These are phyloP conservation scores for Falcaria lacertinaria DNA, from an alignment of 2,888 invertebrate species.

Conservation along the genomic window DNA sequence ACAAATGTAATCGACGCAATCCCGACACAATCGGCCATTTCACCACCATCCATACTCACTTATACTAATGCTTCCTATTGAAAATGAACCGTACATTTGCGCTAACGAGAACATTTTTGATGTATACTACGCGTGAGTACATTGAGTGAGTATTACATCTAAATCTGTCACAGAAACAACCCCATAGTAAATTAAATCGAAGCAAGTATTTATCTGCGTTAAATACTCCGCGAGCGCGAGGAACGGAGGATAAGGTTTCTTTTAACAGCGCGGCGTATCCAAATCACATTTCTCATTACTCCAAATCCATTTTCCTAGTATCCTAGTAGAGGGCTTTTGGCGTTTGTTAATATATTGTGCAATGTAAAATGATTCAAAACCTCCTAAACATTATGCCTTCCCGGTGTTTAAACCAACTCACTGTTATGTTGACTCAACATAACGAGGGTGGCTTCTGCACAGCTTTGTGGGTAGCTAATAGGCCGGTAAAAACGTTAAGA, in stretches of 20 bases:
- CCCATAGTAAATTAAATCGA: background rate
- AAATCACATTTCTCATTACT: background rate
- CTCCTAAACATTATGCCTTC: background rate
- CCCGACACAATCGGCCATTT: slow-evolving; percentile 50
- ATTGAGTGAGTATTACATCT: too few species aligned
- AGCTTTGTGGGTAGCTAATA: background rate
- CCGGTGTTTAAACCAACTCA: background rate
- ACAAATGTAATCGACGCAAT: slow-evolving; percentile 49
- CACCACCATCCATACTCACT: slow-evolving; percentile 44
- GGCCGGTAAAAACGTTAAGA: background rate
- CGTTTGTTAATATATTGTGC: too few species aligned
- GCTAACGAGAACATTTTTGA: slow-evolving; percentile 31
- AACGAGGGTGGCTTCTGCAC: background rate
- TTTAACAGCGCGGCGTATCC: background rate
- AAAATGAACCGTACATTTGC: slow-evolving; percentile 38
- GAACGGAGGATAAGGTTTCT: background rate
- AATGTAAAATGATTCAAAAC: background rate
- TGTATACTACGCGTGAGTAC: slow-evolving; percentile 30
- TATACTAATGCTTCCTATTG: slow-evolving; percentile 59
- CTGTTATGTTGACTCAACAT: background rate
- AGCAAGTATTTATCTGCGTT: background rate
- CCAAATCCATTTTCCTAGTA: too few species aligned
- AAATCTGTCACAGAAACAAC: background rate
- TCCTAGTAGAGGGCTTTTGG: too few species aligned
- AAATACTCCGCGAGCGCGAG: background rate